These are phyloP conservation scores for Leuciscus waleckii DNA, from an alignment of 2,797 vertebrate genomes.

Conservation along the genomic window DNA sequence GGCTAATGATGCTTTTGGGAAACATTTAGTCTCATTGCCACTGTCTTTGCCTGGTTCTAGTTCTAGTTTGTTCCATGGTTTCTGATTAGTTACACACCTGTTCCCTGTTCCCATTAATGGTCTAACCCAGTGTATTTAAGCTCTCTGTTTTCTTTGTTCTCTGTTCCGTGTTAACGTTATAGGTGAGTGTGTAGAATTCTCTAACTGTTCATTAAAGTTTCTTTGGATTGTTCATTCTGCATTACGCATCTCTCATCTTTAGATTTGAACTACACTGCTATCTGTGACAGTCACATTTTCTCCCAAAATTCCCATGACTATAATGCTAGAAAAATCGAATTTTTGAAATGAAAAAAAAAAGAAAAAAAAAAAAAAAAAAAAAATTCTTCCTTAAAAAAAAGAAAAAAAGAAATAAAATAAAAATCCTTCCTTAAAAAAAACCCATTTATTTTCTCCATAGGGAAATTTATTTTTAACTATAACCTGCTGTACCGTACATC, in stretches of 20 bases:
- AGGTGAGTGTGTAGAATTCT: not conserved
- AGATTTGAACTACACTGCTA: not conserved
- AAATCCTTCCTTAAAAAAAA: too few species aligned
- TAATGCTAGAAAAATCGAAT: accelerated
- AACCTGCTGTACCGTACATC: too few species aligned
- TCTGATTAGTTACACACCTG: not conserved
- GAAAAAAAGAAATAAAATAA: too few species aligned
- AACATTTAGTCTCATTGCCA: not conserved
- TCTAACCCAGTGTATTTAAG: not conserved
- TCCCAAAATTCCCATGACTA: not conserved
- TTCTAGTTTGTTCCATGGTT: not conserved
- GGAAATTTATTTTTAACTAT: too few species aligned
- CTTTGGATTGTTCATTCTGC: not conserved
- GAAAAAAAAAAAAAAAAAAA: too few species aligned
- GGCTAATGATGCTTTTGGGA: not conserved
- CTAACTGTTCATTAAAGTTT: not conserved
- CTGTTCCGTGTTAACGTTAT: not conserved
- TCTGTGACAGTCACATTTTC: not conserved
- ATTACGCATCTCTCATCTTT: not conserved
- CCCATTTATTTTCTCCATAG: too few species aligned
- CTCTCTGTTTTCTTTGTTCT: not conserved
- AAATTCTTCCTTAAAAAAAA: too few species aligned
- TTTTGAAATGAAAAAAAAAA: not conserved
- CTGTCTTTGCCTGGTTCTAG: not conserved
- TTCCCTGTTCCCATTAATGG: not conserved